Conservation (phyloP, 2,888 invertebrate genomes). For the Oasisia sp. region DNA sequence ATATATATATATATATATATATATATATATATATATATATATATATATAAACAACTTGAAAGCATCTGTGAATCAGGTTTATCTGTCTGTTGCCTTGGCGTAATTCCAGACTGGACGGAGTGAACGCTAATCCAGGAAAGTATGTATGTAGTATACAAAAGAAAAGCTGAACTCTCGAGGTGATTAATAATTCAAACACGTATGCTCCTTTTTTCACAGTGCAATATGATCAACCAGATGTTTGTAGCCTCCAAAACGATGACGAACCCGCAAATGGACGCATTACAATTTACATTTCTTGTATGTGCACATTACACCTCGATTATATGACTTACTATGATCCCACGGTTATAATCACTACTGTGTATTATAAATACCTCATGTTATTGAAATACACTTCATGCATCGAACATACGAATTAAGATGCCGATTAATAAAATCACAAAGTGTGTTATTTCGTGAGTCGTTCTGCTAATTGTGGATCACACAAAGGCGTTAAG, state of each 20-base stretch:
- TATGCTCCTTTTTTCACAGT: background rate
- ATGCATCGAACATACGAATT: background rate
- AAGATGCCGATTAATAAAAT: background rate
- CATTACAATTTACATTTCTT: background rate
- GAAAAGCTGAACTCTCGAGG: background rate
- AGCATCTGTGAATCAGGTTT: background rate
- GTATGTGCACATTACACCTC: background rate
- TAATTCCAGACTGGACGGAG: background rate
- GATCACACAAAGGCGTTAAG: background rate
- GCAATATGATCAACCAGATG: background rate
- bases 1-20: too few relatives aligned
- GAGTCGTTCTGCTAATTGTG: background rate
- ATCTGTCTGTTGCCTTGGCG: background rate
- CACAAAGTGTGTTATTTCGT: background rate
- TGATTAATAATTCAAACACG: background rate
- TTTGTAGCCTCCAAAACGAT: too few relatives aligned
- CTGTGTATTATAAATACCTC: background rate
- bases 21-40: too few relatives aligned
- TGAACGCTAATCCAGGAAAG: background rate
- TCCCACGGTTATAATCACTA: background rate
- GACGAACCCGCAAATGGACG: background rate
- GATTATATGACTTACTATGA: background rate
- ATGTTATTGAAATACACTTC: background rate
- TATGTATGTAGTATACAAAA: background rate
- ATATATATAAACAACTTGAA: background rate